These are phyloP conservation scores for Rana temporaria DNA, from an alignment of 2,113 vertebrate genomes.

Conservation along the genomic window DNA sequence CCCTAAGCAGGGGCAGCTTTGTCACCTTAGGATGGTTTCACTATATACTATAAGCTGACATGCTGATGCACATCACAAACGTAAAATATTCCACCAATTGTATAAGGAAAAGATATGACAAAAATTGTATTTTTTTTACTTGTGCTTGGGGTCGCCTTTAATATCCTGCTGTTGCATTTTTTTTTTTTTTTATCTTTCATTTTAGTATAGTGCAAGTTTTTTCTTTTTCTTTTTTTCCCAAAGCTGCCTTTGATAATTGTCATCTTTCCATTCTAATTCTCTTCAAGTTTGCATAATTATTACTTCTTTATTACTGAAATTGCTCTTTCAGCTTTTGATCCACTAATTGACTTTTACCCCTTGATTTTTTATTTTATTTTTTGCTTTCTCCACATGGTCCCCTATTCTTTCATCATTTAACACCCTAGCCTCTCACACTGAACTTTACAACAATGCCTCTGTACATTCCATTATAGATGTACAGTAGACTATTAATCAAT, in stretches of 20 bases:
- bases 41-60: no score
- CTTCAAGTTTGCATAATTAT: slow-evolving; percentile 56
- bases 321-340: slow-evolving; percentile 61
- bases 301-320: slow-evolving; percentile 56
- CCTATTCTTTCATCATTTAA: slow-evolving; percentile 72
- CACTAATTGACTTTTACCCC: slow-evolving; percentile 62
- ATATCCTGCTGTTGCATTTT: not conserved
- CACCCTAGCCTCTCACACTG: slow-evolving; percentile 65
- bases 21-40: no score
- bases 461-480: slow-evolving; percentile 71
- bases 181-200: slow-evolving; percentile 6
- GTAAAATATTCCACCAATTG: no score
- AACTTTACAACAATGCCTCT: slow-evolving; percentile 73
- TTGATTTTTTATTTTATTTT: slow-evolving; percentile 50
- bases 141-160: no score
- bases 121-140: not conserved
- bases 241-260: slow-evolving; percentile 28
- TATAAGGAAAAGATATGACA: not conserved
- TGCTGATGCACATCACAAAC: no score
- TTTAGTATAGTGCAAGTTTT: slow-evolving; percentile 7
- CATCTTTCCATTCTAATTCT: slow-evolving; percentile 34
- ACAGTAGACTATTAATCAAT: slow-evolving; percentile 77
- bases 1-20: no score
- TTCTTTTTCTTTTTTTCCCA: no score
- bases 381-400: slow-evolving; percentile 49